Conservation (phyloP, 1,140 invertebrate genomes). For the Frieseomelitta varia region DNA sequence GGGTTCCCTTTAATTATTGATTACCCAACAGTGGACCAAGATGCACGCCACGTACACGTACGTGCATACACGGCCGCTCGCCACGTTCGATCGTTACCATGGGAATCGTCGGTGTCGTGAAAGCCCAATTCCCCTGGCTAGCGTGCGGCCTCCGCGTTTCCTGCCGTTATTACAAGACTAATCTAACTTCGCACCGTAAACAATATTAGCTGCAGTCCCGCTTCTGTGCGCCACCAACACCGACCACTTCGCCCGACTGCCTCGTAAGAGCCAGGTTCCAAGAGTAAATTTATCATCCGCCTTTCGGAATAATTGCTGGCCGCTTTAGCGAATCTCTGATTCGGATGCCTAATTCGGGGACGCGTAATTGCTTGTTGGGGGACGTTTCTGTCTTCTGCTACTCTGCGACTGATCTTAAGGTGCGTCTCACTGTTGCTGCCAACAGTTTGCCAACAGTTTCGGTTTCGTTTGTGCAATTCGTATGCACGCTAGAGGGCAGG, state of each 20-base stretch:
- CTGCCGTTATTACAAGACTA: constrained; percentile 64
- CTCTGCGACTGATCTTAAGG: neutral
- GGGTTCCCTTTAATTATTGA: constrained; percentile 52
- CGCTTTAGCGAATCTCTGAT: neutral
- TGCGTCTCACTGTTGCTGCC: neutral
- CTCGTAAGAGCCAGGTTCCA: neutral
- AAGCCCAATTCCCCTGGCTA: constrained; percentile 38
- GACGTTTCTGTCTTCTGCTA: neutral
- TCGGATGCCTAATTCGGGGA: constrained; percentile 22
- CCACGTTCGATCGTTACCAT: constrained; percentile 49
- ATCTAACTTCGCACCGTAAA: constrained; percentile 69
- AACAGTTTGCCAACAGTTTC: neutral
- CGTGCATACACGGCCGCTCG: neutral
- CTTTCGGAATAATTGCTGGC: constrained; percentile 49
- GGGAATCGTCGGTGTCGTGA: constrained; percentile 49
- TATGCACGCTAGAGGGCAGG: too few relatives aligned
- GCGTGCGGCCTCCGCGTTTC: constrained; percentile 29
- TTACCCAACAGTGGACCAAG: constrained; percentile 6
- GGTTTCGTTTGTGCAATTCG: too few relatives aligned
- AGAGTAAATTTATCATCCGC: constrained; percentile 50
- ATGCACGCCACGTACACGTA: constrained; percentile 8
- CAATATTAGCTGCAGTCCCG: constrained; percentile 46
- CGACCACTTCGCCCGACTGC: neutral
- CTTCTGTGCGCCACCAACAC: neutral
- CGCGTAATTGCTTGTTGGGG: constrained; percentile 20